A percentile compares a stretch with the other conserved stretches of the same genome.
phyloP scores from a whole-genome alignment of 2,888 invertebrate genomes.

The Epirrhoe tristata region DNA sequence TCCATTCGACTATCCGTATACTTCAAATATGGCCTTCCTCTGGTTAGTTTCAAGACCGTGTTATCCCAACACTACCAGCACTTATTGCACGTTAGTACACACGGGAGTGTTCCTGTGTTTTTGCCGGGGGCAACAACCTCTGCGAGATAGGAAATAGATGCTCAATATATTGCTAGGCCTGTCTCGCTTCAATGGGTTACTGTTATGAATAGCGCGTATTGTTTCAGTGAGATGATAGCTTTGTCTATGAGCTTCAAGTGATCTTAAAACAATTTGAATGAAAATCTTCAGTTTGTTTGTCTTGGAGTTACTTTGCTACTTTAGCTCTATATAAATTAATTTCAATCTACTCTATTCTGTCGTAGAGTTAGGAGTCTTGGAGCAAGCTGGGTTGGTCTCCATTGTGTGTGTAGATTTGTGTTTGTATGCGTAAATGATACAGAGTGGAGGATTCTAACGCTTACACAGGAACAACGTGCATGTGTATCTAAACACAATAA shows the following conservation, averaged over 20 bases:
- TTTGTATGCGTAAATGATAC: too few species aligned
- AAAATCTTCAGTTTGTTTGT: not conserved
- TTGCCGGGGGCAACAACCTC: conserved; percentile 52
- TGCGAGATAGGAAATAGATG: conserved; percentile 30
- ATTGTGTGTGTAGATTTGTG: too few species aligned
- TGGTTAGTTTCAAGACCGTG: not conserved
- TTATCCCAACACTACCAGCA: conserved; percentile 32
- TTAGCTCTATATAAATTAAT: too few species aligned
- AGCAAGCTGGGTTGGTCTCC: too few species aligned
- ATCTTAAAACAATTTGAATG: not conserved
- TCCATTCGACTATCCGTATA: not conserved
- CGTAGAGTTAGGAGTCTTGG: too few species aligned
- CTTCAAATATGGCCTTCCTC: conserved; percentile 5
- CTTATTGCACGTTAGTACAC: conserved; percentile 38
- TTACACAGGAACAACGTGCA: too few species aligned
- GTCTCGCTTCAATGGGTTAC: conserved; percentile 38
- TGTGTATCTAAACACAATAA: too few species aligned
- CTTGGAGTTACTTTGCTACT: too few species aligned
- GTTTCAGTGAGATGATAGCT: conserved; percentile 11
- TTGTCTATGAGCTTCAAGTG: not conserved
- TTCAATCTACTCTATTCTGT: too few species aligned
- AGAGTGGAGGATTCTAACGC: too few species aligned
- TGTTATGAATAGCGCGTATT: conserved; percentile 30
- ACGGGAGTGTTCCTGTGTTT: conserved; percentile 50
- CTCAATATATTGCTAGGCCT: conserved; percentile 25